phyloP scores from a whole-genome alignment of 2,113 vertebrate genomes.

The Etia nguti region DNA sequence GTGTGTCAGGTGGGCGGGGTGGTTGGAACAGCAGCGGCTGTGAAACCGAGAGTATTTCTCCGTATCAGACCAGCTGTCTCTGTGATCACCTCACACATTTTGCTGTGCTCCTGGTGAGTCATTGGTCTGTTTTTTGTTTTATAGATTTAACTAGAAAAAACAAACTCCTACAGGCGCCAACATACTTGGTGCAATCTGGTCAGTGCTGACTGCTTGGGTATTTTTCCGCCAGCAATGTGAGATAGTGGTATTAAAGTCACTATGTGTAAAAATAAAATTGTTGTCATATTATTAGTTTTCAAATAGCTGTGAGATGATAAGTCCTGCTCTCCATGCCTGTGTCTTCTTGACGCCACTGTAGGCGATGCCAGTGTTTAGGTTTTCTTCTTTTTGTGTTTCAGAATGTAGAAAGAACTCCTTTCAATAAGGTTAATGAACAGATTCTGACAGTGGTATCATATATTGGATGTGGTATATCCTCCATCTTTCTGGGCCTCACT shows the following conservation, averaged over 20 bases:
- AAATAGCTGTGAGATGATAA: neutral
- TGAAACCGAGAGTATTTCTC: slow-evolving; percentile 63
- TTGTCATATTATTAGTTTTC: neutral
- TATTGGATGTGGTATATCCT: slow-evolving; percentile 81
- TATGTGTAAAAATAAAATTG: neutral
- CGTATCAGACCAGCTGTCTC: slow-evolving; percentile 80
- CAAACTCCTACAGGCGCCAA: neutral
- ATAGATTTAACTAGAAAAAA: neutral
- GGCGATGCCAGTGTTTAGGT: neutral
- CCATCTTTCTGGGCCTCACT: slow-evolving; percentile 81
- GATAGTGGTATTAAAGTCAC: neutral
- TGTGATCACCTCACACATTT: slow-evolving; percentile 93
- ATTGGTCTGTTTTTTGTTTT: neutral
- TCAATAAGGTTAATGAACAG: slow-evolving; percentile 49
- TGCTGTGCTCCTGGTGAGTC: slow-evolving; percentile 85
- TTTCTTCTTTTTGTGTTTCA: slow-evolving; percentile 35
- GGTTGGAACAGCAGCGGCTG: slow-evolving; percentile 84
- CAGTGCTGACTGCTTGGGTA: neutral
- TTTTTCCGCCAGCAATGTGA: neutral
- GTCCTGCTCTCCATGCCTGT: neutral
- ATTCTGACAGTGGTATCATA: slow-evolving; percentile 79
- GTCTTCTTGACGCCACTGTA: neutral
- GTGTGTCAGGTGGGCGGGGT: slow-evolving; percentile 77
- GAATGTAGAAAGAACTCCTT: slow-evolving; percentile 72
- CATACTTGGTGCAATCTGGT: neutral